These are phyloP conservation scores for Noctuana brunneofusca DNA, from an alignment of 2,888 invertebrate species.

Conservation along the genomic window DNA sequence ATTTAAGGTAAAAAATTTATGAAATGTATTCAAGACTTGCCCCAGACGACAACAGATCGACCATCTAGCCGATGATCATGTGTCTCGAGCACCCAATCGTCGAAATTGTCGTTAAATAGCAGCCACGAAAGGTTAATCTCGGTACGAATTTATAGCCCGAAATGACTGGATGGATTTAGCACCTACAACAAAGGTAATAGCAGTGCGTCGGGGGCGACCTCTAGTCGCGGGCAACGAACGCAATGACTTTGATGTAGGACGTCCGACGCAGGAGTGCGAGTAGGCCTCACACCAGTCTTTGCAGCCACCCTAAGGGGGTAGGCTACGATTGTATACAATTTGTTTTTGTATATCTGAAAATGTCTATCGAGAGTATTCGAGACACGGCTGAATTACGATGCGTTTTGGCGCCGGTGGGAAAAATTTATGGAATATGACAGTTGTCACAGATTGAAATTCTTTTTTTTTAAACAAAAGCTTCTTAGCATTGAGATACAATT, in stretches of 20 bases:
- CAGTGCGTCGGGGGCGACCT: constrained; percentile 55
- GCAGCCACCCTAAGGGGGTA: constrained; percentile 17
- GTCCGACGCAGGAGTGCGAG: constrained; percentile 32
- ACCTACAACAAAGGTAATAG: constrained; percentile 30
- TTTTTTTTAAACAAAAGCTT: not conserved
- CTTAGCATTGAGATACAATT: not conserved
- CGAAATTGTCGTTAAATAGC: constrained; percentile 8
- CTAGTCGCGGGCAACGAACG: constrained; percentile 71
- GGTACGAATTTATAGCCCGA: constrained; percentile 24
- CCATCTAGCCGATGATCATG: not conserved
- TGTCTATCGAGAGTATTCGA: not conserved
- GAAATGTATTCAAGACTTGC: not conserved
- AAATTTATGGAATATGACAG: not conserved
- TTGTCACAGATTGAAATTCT: not conserved
- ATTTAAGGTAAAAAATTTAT: not conserved
- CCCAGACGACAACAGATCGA: not conserved
- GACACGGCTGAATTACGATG: not conserved
- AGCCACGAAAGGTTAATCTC: constrained; percentile 28
- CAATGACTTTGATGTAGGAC: constrained; percentile 73
- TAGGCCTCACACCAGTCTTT: constrained; percentile 35
- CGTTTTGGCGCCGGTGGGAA: constrained; percentile 1
- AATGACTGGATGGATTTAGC: constrained; percentile 25
- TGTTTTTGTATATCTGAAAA: not conserved
- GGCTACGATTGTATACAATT: not conserved
- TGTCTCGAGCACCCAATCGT: not conserved